Conservation (phyloP, 2,113 vertebrate genomes). For the Crotalus tigris region DNA sequence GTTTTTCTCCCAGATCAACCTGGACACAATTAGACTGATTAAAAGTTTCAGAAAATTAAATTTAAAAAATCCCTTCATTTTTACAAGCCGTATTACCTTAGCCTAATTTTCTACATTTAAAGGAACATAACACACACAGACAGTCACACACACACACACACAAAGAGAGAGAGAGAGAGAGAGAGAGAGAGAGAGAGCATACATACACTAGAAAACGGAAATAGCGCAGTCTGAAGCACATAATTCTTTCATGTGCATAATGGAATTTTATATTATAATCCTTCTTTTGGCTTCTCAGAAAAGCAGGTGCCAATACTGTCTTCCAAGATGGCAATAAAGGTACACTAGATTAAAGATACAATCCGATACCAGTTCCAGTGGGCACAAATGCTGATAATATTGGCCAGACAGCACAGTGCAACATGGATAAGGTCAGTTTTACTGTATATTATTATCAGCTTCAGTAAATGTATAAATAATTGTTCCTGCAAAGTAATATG, state of each 20-base stretch:
- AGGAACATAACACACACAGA: background rate
- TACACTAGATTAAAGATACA: background rate
- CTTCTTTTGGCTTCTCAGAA: background rate
- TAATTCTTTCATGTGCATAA: background rate
- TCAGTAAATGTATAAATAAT: background rate
- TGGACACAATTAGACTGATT: background rate
- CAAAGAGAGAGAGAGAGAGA: too few species aligned
- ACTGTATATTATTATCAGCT: background rate
- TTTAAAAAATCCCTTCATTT: background rate
- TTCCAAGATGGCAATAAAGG: background rate
- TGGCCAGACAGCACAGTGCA: background rate
- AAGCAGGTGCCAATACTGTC: background rate
- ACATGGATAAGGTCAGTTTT: background rate
- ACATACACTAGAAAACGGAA: background rate
- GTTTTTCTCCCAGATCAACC: background rate
- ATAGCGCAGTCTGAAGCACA: background rate
- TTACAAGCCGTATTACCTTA: background rate
- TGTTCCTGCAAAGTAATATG: background rate
- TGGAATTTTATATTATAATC: background rate
- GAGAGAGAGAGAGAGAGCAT: background rate
- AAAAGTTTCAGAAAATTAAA: background rate
- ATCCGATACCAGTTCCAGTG: background rate
- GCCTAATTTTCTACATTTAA: background rate
- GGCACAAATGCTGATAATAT: background rate
- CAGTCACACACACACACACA: background rate